Percentiles rank a stretch among this genome's conserved stretches.
Conservation (phyloP, 2,797 vertebrate species). For the Malacoraja senta region DNA sequence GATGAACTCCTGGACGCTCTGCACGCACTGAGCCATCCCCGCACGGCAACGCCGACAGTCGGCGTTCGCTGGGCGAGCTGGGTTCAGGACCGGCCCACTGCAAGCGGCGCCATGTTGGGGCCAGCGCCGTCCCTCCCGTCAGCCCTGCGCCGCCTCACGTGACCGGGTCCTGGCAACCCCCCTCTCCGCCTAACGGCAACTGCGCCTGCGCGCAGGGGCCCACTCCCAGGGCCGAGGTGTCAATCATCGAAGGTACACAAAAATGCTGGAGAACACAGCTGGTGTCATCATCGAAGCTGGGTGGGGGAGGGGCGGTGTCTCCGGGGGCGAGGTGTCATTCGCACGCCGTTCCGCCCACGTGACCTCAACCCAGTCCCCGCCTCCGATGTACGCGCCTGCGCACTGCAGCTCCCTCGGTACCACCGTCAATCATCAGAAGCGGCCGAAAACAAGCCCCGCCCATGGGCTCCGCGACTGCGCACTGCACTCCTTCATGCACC, state of each 20-base stretch:
- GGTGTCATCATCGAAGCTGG: too few species aligned
- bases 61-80: too few species aligned
- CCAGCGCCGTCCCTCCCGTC: conserved; percentile 30
- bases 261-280: too few species aligned
- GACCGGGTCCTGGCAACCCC: not conserved
- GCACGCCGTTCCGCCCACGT: not conserved
- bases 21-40: conserved; percentile 85
- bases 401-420: not conserved
- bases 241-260: not conserved
- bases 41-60: not conserved
- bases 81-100: not conserved
- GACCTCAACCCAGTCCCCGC: too few species aligned
- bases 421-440: not conserved
- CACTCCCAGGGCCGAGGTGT: not conserved
- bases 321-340: not conserved
- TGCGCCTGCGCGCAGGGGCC: not conserved
- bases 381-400: not conserved
- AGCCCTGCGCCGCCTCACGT: not conserved
- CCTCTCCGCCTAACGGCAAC: not conserved
- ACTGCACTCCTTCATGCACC: not conserved
- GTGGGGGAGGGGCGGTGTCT: too few species aligned
- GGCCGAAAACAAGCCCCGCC: too few species aligned
- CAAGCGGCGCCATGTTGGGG: not conserved
- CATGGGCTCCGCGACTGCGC: too few species aligned
- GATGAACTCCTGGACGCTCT: conserved; percentile 92